These are phyloP conservation scores for Dicycla oo DNA, from an alignment of 2,888 invertebrate species.

Conservation along the genomic window DNA sequence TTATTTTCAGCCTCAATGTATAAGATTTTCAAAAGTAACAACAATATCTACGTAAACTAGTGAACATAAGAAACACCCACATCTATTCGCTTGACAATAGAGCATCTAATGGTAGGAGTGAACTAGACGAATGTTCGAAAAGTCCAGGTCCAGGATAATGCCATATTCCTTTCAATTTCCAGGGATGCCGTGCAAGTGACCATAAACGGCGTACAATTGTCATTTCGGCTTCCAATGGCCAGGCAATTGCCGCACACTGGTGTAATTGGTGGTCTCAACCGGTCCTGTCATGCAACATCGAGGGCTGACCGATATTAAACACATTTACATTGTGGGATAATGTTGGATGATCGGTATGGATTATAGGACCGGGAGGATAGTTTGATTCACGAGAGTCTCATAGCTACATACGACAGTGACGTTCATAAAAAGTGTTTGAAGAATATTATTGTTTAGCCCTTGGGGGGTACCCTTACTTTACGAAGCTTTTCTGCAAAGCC, in stretches of 20 bases:
- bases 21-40: background rate
- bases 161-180: conserved; percentile 55
- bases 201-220: conserved; percentile 77
- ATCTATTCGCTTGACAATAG: background rate
- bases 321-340: conserved; percentile 45
- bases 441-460: background rate
- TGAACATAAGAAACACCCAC: background rate
- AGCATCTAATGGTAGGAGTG: background rate
- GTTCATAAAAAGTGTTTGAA: background rate
- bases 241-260: conserved; percentile 77
- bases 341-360: conserved; percentile 18
- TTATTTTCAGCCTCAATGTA: background rate
- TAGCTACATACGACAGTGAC: conserved; percentile 1
- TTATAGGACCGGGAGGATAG: background rate
- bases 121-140: background rate
- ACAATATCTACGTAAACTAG: background rate
- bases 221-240: conserved; percentile 64
- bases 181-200: conserved; percentile 73
- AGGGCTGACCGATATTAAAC: conserved; percentile 52
- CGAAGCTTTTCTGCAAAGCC: background rate
- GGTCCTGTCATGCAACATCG: conserved; percentile 54
- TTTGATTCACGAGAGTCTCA: background rate
- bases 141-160: too few relatives aligned
- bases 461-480: background rate
- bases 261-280: conserved; percentile 75